Percentiles rank a stretch among this genome's conserved stretches.
These are phyloP conservation scores for Emesis furor DNA, from an alignment of 2,888 invertebrate genomes.

Conservation along the genomic window DNA sequence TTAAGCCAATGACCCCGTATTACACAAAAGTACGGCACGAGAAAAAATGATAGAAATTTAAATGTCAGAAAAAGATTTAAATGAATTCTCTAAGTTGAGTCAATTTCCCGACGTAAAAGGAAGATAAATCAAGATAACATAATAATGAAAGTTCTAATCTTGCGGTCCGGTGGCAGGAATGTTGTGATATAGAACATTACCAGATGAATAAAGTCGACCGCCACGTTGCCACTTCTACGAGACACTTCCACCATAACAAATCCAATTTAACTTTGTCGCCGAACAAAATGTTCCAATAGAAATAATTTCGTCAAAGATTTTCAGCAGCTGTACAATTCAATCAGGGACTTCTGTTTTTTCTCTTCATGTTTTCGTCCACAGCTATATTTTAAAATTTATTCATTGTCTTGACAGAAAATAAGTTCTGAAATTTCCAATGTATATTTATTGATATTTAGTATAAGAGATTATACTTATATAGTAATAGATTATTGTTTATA, in stretches of 20 bases:
- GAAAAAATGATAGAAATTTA: not conserved
- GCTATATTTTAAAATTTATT: slow-evolving; percentile 5
- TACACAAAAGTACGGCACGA: too few relatives aligned
- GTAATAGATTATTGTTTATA: too few relatives aligned
- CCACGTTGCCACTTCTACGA: slow-evolving; percentile 83
- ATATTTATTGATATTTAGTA: too few relatives aligned
- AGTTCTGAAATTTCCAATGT: too few relatives aligned
- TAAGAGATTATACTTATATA: too few relatives aligned
- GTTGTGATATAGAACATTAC: slow-evolving; percentile 85
- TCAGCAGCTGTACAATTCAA: slow-evolving; percentile 90
- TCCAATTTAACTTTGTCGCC: slow-evolving; percentile 91
- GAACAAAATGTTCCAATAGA: slow-evolving; percentile 88
- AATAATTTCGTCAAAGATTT: slow-evolving; percentile 90
- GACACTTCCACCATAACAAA: slow-evolving; percentile 89
- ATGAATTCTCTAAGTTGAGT: not conserved
- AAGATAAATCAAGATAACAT: slow-evolving; percentile 47
- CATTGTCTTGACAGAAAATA: too few relatives aligned
- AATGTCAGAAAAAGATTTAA: slow-evolving; percentile 10
- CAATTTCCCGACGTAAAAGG: slow-evolving; percentile 21
- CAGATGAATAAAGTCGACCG: slow-evolving; percentile 85
- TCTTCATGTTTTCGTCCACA: slow-evolving; percentile 77
- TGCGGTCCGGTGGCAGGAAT: slow-evolving; percentile 60
- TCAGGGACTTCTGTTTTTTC: slow-evolving; percentile 87
- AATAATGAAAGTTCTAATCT: slow-evolving; percentile 78
- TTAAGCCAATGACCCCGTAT: too few relatives aligned